phyloP scores from a whole-genome alignment of 2,113 vertebrate species.

The Odontesthes bonariensis region DNA sequence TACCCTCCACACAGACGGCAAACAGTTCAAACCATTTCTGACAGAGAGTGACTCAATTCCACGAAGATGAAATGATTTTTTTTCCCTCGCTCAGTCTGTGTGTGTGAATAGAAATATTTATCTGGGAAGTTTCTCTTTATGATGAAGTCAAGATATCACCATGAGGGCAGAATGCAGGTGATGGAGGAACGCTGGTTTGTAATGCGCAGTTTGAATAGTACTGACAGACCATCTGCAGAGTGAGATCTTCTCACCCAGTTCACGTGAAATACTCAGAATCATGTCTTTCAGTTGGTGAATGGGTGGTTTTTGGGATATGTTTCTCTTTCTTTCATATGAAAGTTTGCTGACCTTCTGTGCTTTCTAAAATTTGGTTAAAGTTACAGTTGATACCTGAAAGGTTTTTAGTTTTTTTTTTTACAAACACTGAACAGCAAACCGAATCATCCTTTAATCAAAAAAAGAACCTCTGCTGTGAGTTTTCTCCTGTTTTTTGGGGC shows the following conservation, averaged over 20 bases:
- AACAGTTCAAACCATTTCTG: slow-evolving; percentile 36
- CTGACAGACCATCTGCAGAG: slow-evolving; percentile 42
- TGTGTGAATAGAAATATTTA: slow-evolving; percentile 24
- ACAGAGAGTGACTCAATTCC: slow-evolving; percentile 36
- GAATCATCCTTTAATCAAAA: too few relatives aligned
- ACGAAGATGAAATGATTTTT: slow-evolving; percentile 36
- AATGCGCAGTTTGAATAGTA: slow-evolving; percentile 15
- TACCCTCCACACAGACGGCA: slow-evolving; percentile 39
- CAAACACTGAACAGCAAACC: too few relatives aligned
- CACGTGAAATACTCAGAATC: too few relatives aligned
- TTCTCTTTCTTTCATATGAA: too few relatives aligned
- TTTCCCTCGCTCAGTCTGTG: slow-evolving; percentile 9
- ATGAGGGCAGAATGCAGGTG: slow-evolving; percentile 30
- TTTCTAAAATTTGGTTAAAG: too few relatives aligned
- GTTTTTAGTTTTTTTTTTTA: too few relatives aligned
- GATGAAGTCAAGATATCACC: slow-evolving; percentile 21
- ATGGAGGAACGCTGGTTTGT: slow-evolving; percentile 4
- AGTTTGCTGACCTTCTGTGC: too few relatives aligned
- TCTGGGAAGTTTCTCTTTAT: slow-evolving; percentile 30
- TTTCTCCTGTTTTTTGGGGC: not conserved
- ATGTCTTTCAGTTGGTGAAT: too few relatives aligned
- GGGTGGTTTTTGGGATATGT: too few relatives aligned
- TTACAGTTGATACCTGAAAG: too few relatives aligned
- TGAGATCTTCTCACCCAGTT: slow-evolving; percentile 1
- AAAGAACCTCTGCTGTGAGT: not conserved